Evolutionary conservation across 2,797 vertebrate species (phyloP).

Genomic region (Mus minutoides): DNA sequence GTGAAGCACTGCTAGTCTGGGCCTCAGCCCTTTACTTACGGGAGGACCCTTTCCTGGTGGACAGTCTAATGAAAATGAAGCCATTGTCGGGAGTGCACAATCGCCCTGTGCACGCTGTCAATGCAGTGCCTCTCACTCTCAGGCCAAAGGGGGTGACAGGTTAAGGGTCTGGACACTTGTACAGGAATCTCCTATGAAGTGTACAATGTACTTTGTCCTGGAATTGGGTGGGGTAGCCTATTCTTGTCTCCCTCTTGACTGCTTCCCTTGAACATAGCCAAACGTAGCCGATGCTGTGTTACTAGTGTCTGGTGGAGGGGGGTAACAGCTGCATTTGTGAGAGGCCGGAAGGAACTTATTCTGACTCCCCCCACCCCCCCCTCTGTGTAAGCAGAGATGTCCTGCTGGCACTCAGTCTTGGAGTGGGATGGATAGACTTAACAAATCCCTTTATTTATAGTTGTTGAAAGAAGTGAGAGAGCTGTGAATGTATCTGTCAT

Average conservation of each 20-base stretch:
- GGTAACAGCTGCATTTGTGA: background rate
- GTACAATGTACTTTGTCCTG: background rate
- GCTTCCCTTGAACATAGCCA: background rate
- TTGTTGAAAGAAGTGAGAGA: background rate
- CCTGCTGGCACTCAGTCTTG: too few relatives aligned
- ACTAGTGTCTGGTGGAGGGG: background rate
- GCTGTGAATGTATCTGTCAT: background rate
- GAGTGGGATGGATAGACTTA: background rate
- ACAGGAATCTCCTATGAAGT: background rate
- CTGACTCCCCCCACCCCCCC: background rate
- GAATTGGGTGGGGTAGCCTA: background rate
- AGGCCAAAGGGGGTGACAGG: background rate
- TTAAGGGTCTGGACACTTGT: background rate
- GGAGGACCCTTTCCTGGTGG: background rate
- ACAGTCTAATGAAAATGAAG: constrained; percentile 12
- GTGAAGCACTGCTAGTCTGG: background rate
- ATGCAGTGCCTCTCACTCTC: background rate
- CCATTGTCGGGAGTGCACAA: background rate
- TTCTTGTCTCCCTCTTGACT: background rate
- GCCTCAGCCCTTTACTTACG: background rate
- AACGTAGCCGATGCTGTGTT: rapidly evolving
- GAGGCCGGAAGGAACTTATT: background rate
- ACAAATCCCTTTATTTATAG: background rate
- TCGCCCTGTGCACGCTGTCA: background rate
- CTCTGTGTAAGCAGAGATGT: background rate